Conservation (phyloP, 2,888 invertebrate species). For the Sesia bembeciformis region DNA sequence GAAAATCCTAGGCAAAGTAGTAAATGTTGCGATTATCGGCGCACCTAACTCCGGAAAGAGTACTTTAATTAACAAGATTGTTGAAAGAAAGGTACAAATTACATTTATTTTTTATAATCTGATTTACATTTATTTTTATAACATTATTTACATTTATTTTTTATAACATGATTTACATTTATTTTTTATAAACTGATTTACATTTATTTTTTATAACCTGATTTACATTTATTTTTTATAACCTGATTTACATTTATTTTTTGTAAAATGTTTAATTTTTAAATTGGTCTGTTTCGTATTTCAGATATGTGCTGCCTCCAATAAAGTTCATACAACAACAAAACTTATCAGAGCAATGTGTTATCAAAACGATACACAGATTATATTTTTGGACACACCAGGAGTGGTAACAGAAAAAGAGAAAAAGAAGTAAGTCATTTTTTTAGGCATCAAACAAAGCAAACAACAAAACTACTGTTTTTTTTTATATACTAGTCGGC, state of each 20-base stretch:
- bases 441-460: background rate
- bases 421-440: constrained; percentile 73
- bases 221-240: background rate
- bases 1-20: constrained; percentile 45
- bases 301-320: constrained; percentile 92
- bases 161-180: background rate
- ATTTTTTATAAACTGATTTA: too few relatives aligned
- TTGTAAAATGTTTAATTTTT: too few relatives aligned
- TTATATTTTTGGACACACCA: constrained; percentile 95
- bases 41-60: constrained; percentile 97
- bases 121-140: too few relatives aligned
- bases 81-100: constrained; percentile 80
- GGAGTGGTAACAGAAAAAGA: constrained; percentile 85
- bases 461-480: too few relatives aligned
- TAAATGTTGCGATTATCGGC: constrained; percentile 90
- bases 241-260: too few relatives aligned
- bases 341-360: constrained; percentile 81
- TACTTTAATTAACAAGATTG: constrained; percentile 90
- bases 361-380: constrained; percentile 84
- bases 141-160: background rate
- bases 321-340: constrained; percentile 93
- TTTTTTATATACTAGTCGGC: too few relatives aligned
- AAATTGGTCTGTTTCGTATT: constrained; percentile 11
- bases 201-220: too few relatives aligned
- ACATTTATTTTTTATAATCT: too few relatives aligned